Evolutionary conservation across 1,140 invertebrate species (phyloP).

Genomic region (Chrysomallon squamiferum): DNA sequence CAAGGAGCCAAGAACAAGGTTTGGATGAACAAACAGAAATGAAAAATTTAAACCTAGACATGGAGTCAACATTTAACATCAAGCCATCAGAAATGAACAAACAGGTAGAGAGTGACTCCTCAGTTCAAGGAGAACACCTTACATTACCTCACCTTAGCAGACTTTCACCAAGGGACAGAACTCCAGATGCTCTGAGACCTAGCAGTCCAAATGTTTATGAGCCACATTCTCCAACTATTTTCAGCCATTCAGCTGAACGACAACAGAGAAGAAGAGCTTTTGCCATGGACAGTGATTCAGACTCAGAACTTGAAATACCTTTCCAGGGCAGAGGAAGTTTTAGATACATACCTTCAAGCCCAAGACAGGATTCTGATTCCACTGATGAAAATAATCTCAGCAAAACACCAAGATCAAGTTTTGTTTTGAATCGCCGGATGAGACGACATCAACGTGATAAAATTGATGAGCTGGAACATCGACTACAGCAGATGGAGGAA

Average conservation of each 20-base stretch:
- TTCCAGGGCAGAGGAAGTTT: too few species aligned
- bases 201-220: not conserved
- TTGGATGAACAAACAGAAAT: not conserved
- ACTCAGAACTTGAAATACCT: too few species aligned
- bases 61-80: not conserved
- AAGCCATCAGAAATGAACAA: conserved; percentile 7
- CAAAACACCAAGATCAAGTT: too few species aligned
- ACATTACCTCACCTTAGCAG: not conserved
- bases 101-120: conserved; percentile 7
- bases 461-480: too few species aligned
- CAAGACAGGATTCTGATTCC: too few species aligned
- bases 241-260: not conserved
- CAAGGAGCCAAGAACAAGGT: not conserved
- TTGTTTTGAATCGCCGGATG: too few species aligned
- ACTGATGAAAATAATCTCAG: too few species aligned
- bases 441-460: too few species aligned
- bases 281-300: too few species aligned
- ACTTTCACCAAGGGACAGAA: not conserved
- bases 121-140: not conserved
- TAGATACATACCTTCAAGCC: too few species aligned
- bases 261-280: too few species aligned
- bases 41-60: conserved; percentile 17
- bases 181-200: not conserved
- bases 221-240: not conserved
- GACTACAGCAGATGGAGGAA: too few species aligned